phyloP scores from a whole-genome alignment of 2,113 vertebrate genomes.

The Triplophysa siluroides region DNA sequence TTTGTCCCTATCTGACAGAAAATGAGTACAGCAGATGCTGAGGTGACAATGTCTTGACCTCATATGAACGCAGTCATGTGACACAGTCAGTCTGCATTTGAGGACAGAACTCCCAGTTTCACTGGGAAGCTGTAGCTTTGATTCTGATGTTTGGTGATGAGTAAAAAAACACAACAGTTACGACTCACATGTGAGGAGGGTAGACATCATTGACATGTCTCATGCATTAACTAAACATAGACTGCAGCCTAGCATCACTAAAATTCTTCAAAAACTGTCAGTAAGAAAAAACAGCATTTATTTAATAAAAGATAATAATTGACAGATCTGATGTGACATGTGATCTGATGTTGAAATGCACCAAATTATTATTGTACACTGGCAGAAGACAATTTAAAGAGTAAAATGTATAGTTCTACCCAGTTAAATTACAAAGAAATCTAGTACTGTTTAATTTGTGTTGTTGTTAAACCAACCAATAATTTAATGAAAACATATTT shows the following conservation, averaged over 20 bases:
- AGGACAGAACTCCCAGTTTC: conserved; percentile 5
- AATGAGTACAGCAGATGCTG: not conserved
- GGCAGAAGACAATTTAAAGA: not conserved
- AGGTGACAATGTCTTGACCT: conserved; percentile 11
- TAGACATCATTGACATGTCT: conserved; percentile 11
- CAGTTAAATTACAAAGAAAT: no score
- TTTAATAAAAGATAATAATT: conserved; percentile 2
- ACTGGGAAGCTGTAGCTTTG: conserved; percentile 6
- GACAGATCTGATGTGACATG: not conserved
- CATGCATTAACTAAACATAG: conserved; percentile 17
- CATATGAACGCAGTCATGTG: conserved; percentile 22
- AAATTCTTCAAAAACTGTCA: conserved; percentile 6
- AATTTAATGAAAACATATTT: not conserved
- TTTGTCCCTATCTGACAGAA: no score
- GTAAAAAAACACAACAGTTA: conserved; percentile 22
- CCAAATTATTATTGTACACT: not conserved
- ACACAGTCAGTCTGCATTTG: conserved; percentile 7
- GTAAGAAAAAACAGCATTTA: conserved; percentile 1
- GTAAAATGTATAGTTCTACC: no score
- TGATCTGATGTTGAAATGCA: not conserved
- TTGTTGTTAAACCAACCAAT: no score
- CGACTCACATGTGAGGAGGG: not conserved
- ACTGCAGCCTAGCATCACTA: not conserved
- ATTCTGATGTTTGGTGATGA: conserved; percentile 21
- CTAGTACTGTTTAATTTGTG: no score